Base-by-base conservation (phyloP, 2,797 vertebrate species). In the Amazonetta brasiliensis region DNA sequence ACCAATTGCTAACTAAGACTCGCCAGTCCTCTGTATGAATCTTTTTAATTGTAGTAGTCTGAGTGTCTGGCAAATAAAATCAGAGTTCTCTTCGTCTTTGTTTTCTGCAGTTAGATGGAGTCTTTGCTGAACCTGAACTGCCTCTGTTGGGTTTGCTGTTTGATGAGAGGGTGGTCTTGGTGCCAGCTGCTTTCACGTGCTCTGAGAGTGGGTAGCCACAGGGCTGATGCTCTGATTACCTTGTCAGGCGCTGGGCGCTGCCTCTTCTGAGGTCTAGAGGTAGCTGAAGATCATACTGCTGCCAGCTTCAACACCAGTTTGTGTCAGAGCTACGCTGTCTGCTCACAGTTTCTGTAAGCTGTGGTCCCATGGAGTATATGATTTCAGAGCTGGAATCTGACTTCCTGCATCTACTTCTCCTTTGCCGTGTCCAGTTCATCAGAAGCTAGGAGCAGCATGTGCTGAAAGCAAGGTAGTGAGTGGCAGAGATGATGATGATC, bases 181-280 rank as follows among this genome's bases (percentile, higher is more conserved):
- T 56, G 43, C 17, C 26, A 59, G 12, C 35, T 87, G 59, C 63
- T 41, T 62, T 79, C 28, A 14, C 2, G 1, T n/a, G 37, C 16
- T 20, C 68, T 39, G 43, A 18, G 5, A 64, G 9, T 26, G 3
- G 21, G 18, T 63, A 23, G 12, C 23, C 5, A 1, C 3, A 1
- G 26, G 52, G 15, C 26, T 80, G 23, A 30, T 1, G 0, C 2
- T 84, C 39, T 62, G 31, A 55, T 81, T 37, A 54, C 9, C 5
- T 79, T 23, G 7, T 19, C 2, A 23, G 17, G 37, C 35, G 15
- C 54, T 54, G n/a, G 9, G 37, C 12, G 23, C 23, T 46, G 31
- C 13, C 13, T 22, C 43, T 77, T 30, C 17, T 30, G 50, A 67
- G n/a, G 26, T 17, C 0, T 0, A 83, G 23, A 5, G 6, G 39